These are phyloP conservation scores for Ptilonorhynchus violaceus DNA, from an alignment of 2,113 vertebrate genomes.

Conservation along the genomic window DNA sequence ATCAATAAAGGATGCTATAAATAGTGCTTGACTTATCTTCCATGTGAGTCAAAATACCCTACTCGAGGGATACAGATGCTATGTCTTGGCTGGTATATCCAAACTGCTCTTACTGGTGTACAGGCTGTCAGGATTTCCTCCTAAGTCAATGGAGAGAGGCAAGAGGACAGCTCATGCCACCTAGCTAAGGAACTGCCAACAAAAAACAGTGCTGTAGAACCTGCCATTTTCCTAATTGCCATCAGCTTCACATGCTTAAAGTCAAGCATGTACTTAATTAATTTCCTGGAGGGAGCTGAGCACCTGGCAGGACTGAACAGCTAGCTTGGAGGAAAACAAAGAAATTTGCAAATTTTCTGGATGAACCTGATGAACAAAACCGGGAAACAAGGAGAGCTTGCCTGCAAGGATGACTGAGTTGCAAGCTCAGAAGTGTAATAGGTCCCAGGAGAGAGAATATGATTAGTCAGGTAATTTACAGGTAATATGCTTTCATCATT, in stretches of 20 bases:
- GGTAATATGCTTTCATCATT: slow-evolving; percentile 35
- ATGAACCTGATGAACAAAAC: slow-evolving; percentile 28
- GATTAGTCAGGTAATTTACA: slow-evolving; percentile 52
- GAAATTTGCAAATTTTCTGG: slow-evolving; percentile 8
- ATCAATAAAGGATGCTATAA: slow-evolving; percentile 60
- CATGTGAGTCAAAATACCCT: not conserved
- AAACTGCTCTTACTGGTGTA: not conserved
- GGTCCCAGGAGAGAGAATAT: not conserved
- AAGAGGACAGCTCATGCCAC: not conserved
- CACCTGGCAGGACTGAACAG: not conserved
- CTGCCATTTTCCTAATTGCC: not conserved
- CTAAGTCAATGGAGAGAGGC: not conserved
- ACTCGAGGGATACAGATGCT: not conserved
- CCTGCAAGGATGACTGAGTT: slow-evolving; percentile 21
- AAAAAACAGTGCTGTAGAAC: not conserved
- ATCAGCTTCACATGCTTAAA: not conserved
- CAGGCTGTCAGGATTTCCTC: slow-evolving; percentile 13
- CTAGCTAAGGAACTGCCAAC: not conserved
- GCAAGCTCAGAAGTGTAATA: not conserved
- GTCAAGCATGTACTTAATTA: not conserved
- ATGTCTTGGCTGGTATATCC: not conserved
- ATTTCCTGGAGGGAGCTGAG: not conserved
- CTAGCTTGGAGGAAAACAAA: slow-evolving; percentile 7
- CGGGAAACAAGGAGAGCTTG: not conserved
- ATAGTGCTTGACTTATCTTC: slow-evolving; percentile 14